These are phyloP conservation scores for Pogonocichla stellata DNA, from an alignment of 2,113 vertebrate genomes.

Conservation along the genomic window DNA sequence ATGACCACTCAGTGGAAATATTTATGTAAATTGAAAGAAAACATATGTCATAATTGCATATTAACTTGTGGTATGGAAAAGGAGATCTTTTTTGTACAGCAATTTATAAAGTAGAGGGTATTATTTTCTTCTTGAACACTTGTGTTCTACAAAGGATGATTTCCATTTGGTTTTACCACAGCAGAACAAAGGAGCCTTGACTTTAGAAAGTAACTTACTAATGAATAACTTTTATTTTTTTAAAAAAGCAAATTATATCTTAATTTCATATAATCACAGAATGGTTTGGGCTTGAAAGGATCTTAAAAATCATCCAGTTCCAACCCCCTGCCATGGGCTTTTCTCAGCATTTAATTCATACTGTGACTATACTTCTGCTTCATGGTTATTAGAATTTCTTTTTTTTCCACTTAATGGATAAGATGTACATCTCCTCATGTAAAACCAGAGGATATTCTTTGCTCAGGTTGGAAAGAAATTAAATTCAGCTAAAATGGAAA, in stretches of 20 bases:
- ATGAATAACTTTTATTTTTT: background rate
- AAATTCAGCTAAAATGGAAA: background rate
- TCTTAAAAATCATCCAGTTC: background rate
- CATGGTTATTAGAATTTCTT: background rate
- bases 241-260: background rate
- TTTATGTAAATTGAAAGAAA: background rate
- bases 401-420: background rate
- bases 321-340: background rate
- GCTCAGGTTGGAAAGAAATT: background rate
- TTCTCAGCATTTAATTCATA: background rate
- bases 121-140: background rate
- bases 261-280: background rate
- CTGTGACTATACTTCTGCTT: background rate
- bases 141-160: background rate
- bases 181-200: background rate
- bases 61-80: slow-evolving; percentile 2
- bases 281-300: background rate
- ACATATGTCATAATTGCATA: background rate
- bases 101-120: background rate
- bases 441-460: background rate
- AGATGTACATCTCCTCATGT: background rate
- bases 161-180: background rate
- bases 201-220: background rate
- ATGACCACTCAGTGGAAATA: slow-evolving; percentile 6
- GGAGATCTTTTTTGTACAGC: background rate